Evolutionary conservation across 2,888 invertebrate genomes (phyloP).

Genomic region (Desoria tigrina): DNA sequence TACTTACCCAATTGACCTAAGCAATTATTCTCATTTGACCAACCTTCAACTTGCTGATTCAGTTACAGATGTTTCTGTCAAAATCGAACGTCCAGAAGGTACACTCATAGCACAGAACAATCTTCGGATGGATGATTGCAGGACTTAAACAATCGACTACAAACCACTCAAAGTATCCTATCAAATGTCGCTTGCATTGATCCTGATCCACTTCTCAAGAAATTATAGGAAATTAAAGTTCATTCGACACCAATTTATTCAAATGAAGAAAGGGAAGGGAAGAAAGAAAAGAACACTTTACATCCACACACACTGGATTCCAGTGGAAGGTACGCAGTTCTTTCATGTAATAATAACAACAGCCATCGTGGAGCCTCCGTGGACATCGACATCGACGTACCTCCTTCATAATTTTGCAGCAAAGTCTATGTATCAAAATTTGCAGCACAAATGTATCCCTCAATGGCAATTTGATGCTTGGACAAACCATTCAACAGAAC

Average conservation of each 20-base stretch:
- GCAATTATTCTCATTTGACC: constrained; percentile 15
- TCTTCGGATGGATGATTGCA: constrained; percentile 33
- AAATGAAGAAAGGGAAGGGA: constrained; percentile 18
- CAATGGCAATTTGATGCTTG: constrained; percentile 55
- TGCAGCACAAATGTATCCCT: constrained; percentile 49
- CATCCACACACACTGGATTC: not conserved
- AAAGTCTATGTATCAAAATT: constrained; percentile 30
- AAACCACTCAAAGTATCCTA: too few species aligned
- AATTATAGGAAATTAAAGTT: constrained; percentile 28
- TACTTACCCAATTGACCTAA: not conserved
- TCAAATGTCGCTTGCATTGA: not conserved
- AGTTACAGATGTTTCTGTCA: not conserved
- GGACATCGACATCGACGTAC: constrained; percentile 15
- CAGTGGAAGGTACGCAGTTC: constrained; percentile 11
- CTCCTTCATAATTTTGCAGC: constrained; percentile 41
- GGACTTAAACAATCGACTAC: not conserved
- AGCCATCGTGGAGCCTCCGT: not conserved
- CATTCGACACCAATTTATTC: not conserved
- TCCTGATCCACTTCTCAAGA: constrained; percentile 1
- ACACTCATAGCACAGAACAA: constrained; percentile 21
- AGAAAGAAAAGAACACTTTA: constrained; percentile 25
- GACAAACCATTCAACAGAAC: constrained; percentile 55
- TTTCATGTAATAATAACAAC: not conserved
- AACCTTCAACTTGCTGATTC: constrained; percentile 34
- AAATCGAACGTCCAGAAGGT: constrained; percentile 2